phyloP scores from a whole-genome alignment of 2,888 invertebrate species.

The Invenusta paracnida region DNA sequence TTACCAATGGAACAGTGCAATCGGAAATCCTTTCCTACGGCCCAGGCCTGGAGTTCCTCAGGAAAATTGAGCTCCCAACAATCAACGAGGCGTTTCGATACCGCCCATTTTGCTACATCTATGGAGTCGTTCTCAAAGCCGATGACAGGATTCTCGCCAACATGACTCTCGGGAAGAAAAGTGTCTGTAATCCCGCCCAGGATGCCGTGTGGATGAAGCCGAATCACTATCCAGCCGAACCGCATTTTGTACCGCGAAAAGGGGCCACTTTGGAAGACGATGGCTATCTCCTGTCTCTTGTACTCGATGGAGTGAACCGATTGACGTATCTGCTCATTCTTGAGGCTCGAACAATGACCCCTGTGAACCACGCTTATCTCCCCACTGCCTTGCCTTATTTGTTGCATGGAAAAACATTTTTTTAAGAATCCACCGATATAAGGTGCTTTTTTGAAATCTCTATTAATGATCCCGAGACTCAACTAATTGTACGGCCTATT shows the following conservation, averaged over 20 bases:
- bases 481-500: too few relatives aligned
- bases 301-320: constrained; percentile 50
- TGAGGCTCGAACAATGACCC: constrained; percentile 51
- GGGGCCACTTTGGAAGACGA: constrained; percentile 52
- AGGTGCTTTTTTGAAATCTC: too few relatives aligned
- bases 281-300: constrained; percentile 52
- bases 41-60: constrained; percentile 46
- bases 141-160: constrained; percentile 49
- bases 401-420: constrained; percentile 51
- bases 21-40: not conserved
- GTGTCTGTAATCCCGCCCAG: constrained; percentile 48
- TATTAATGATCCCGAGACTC: too few relatives aligned
- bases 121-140: constrained; percentile 52
- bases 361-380: constrained; percentile 49
- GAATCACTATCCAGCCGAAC: constrained; percentile 52
- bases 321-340: constrained; percentile 51
- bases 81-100: constrained; percentile 53
- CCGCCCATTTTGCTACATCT: constrained; percentile 52
- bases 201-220: constrained; percentile 47
- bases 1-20: constrained; percentile 45
- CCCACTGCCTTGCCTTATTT: constrained; percentile 54
- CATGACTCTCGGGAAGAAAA: constrained; percentile 53
- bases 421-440: too few relatives aligned
- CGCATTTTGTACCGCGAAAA: constrained; percentile 52
- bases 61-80: constrained; percentile 52